Evolutionary conservation across 2,113 vertebrate genomes (phyloP), one percentile per base, ranked within the genome.

Genomic region (Castor canadensis): DNA sequence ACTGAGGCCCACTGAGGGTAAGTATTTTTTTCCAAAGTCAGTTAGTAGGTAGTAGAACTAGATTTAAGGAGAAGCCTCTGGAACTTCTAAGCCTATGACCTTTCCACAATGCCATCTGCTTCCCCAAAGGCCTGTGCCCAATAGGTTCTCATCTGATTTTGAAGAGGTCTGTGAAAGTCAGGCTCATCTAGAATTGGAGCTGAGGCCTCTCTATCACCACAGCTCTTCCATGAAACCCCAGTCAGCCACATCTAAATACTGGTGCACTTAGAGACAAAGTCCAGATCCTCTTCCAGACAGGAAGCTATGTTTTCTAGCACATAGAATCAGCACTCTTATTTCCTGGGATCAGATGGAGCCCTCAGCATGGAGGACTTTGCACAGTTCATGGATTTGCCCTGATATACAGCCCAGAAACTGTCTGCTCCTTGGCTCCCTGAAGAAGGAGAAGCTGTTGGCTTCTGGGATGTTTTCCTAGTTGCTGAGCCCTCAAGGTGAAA

Each of bases 401-500:
- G 72, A 40, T 64, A n/a, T 90, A 56, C 54, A 95, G 92, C 35
- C 95, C 95, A 95, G 84, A 94, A 95, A 87, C 72, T 73, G 83
- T 89, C 91, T 93, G 62, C 24, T 92, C 17, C 49, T 58, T 66
- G 66, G 43, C 30, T 96, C 89, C 66, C 92, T 77, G 26, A 85
- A 93, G 92, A 95, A 93, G 73, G 43, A 73, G 92, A 93, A 71
- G 66, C 83, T 80, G 86, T 69, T 95, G 89, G 81, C 76, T 95
- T 73, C 87, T 95, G 77, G 28, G 38, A 69, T 95, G 60, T 95
- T 95, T 96, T 93, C 91, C 92, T 94, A 71, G 80, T 94, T 60
- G 19, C 47, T 76, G 84, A 82, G 75, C 7, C 84, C 85, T 93
- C 79, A 71, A 93, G 79, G 97, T 94, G 91, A 97, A 97, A 97